Evolutionary conservation across 2,888 invertebrate species (phyloP).

Genomic region (Harmothoe impar): DNA sequence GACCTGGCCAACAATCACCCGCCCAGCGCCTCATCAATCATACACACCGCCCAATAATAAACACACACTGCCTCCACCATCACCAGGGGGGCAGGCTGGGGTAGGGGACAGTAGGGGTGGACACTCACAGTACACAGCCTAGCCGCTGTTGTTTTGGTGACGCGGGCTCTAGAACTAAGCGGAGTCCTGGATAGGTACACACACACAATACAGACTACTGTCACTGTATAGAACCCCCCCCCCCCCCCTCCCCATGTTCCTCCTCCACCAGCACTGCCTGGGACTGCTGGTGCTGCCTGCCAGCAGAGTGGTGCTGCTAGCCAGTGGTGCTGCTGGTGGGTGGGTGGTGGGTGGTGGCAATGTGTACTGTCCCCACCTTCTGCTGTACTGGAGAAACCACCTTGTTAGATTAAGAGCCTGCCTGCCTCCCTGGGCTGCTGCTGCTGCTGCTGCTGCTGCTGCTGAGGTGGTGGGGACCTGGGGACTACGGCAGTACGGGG

Average conservation of each 20-base stretch:
- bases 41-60: not conserved
- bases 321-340: not conserved
- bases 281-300: not conserved
- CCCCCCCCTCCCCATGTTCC: not conserved
- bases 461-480: not conserved
- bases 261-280: too few species aligned
- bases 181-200: not conserved
- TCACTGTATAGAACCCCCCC: not conserved
- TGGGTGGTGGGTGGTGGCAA: not conserved
- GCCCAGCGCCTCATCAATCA: not conserved
- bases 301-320: not conserved
- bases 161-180: not conserved
- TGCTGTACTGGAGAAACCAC: conserved; percentile 30
- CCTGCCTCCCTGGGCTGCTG: conserved; percentile 7
- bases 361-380: conserved; percentile 22
- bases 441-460: not conserved
- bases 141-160: not conserved
- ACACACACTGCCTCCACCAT: not conserved
- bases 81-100: too few species aligned
- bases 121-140: too few species aligned
- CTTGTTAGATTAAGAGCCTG: conserved; percentile 33
- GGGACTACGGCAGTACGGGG: not conserved
- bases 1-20: not conserved
- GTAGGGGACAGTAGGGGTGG: too few species aligned
- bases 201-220: not conserved